A percentile compares a stretch with the other conserved stretches of the same genome.
Evolutionary conservation across 1,140 invertebrate genomes (phyloP).

Genomic region (Drosophila ficusphila): DNA sequence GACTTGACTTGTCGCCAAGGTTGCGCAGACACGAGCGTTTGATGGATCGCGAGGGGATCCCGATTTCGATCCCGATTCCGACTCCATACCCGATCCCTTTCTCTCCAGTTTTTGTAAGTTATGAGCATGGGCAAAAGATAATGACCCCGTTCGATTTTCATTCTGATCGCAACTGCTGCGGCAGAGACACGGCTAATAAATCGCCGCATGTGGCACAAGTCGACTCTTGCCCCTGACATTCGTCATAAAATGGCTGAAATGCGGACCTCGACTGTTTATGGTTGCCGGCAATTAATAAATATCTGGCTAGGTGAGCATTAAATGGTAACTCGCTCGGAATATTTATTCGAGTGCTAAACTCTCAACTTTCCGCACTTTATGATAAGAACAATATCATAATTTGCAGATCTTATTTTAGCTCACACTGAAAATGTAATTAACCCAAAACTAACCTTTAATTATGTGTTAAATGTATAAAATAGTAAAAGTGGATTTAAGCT

Average conservation of each 20-base stretch:
- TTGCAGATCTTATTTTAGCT: too few species aligned
- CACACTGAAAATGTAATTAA: too few species aligned
- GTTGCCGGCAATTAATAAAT: constrained; percentile 77
- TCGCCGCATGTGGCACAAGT: constrained; percentile 48
- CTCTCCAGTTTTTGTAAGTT: constrained; percentile 38
- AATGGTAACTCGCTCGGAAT: constrained; percentile 39
- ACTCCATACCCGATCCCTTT: neutral
- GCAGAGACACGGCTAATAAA: constrained; percentile 50
- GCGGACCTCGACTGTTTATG: constrained; percentile 48
- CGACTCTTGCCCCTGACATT: constrained; percentile 35
- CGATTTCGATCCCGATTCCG: neutral
- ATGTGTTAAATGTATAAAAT: too few species aligned
- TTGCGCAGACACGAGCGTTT: constrained; percentile 12
- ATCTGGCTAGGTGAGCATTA: constrained; percentile 69
- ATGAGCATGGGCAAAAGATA: constrained; percentile 68
- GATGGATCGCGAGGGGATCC: constrained; percentile 5
- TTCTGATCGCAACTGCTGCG: constrained; percentile 28
- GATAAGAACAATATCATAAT: neutral
- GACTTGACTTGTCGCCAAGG: constrained; percentile 55
- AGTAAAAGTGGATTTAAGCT: too few species aligned
- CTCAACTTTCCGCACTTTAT: neutral
- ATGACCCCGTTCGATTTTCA: constrained; percentile 60
- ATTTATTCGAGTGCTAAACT: constrained; percentile 42
- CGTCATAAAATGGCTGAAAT: constrained; percentile 68
- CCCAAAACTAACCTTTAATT: too few species aligned